Base-by-base conservation (phyloP, 2,888 invertebrate species). In the Pyrochroa serraticornis region DNA sequence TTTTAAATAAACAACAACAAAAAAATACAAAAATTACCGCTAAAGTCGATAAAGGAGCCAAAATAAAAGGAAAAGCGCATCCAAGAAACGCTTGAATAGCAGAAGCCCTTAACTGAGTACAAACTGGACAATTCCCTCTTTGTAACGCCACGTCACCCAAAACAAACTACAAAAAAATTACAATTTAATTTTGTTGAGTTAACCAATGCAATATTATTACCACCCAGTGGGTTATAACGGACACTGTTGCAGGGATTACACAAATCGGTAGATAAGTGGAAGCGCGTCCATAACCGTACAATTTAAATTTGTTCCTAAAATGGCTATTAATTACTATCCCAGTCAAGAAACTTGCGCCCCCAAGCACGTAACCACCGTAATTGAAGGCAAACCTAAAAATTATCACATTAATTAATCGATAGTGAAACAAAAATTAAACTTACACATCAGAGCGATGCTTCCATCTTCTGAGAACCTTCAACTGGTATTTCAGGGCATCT, bases 221-320 rank as follows among this genome's bases (percentile, higher is more conserved):
- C 75, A 83, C 75, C 66, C 82, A 82, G 71, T 90, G 89, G 58
- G 81, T 76, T 3, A 85, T 2, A 22, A 82, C 69, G 6, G 86
- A 79, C 9, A 86, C 64, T 0, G 84, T 37, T 6, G 83, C 83
- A 6, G 92, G 89, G 71, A 88, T 75, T 5, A 84, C 62, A 36
- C 84, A 80, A 49, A 87, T 81, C 0, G 89, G 88, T 7, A 89
- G 53, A 58, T 86, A 84, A 0, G 87, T 85, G 0, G 88, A 78
- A 0, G 85, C 46, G 52, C 81, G 80, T 0, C 89, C 91, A 74
- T 82, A 83, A 0, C 74, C 67, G 0, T 82, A 82, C 0, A 92
- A 77, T 60, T 84, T 85, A 2, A 91, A 72, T 71, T 84, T 87
- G 0, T 65, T 77, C 53, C 92, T 81, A 69, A 83, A 90, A 65